phyloP scores from a whole-genome alignment of 2,797 vertebrate genomes.

The Eulemur mongoz region DNA sequence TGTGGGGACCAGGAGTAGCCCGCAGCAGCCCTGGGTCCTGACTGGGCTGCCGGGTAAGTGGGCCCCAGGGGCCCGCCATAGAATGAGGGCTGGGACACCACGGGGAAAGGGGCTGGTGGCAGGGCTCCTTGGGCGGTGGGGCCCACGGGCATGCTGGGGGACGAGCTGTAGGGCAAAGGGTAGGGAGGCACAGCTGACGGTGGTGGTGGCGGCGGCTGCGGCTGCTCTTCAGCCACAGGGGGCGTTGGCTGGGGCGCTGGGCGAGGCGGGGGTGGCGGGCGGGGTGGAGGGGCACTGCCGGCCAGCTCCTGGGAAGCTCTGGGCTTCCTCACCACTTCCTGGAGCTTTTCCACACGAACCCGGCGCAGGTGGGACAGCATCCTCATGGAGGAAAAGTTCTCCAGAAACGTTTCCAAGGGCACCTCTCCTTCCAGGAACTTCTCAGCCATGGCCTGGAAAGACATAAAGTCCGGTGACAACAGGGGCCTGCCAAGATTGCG shows the following conservation, averaged over 20 bases:
- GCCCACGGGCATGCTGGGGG: constrained; percentile 72
- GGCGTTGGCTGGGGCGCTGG: constrained; percentile 78
- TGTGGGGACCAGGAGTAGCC: constrained; percentile 83
- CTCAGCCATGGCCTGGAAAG: constrained; percentile 91
- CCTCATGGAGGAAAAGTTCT: constrained; percentile 90
- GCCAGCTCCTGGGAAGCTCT: constrained; percentile 61
- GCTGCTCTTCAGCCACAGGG: constrained; percentile 74
- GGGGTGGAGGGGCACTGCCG: constrained; percentile 36
- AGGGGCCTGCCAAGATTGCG: background rate
- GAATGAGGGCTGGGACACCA: constrained; percentile 67
- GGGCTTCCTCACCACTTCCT: constrained; percentile 89
- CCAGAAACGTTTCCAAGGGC: constrained; percentile 92
- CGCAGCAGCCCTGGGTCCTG: background rate
- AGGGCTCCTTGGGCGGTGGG: constrained; percentile 79
- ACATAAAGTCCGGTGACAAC: background rate
- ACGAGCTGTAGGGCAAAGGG: constrained; percentile 85
- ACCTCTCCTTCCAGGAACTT: constrained; percentile 93
- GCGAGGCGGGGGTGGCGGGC: constrained; percentile 76
- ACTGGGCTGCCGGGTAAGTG: background rate
- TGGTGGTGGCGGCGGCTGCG: constrained; percentile 62
- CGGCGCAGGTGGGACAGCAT: constrained; percentile 91
- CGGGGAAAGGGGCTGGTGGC: constrained; percentile 84
- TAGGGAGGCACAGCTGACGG: constrained; percentile 82
- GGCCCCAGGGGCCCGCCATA: constrained; percentile 62
- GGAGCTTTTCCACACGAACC: constrained; percentile 93